Evolutionary conservation across 2,113 vertebrate species (phyloP), one percentile per base, ranked within the genome.

Genomic region (Sclerurus mexicanus): DNA sequence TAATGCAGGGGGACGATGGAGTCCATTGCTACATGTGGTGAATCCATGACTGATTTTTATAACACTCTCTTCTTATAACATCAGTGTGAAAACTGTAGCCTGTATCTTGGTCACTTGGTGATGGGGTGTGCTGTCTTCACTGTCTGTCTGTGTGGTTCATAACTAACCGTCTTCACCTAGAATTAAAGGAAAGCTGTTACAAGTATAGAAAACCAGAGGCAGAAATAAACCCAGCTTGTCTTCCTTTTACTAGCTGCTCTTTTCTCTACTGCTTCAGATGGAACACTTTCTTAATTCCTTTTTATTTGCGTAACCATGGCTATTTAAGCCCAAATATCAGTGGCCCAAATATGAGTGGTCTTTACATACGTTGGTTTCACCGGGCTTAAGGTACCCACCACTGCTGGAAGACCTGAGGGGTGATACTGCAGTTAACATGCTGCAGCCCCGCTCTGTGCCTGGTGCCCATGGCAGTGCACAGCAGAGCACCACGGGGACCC

Each of bases 391-490:
- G 56, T 37, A 40, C 68, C 56, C 9, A 5, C 7, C 1, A 6
- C 20, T 2, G 1, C 17, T 50, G 79, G 77, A 50, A 46, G 50
- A 20, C 11, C 10, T 9, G 46, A 73, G 73, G 11, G n/a, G n/a
- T 3, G 12, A 53, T 37, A 14, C 17, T 39, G 42, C 50, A 4
- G 23, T 24, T 14, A 16, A 2, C 16, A 74, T 63, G 74, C 64
- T 52, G 81, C 63, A 80, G 85, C 58, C 58, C 25, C 0, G 0
- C 85, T 47, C n/a, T 30, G 2, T 30, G 67, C 62, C 9, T 5
- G 50, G 12, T 66, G 37, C 58, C n/a, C 12, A 4, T 0, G 0
- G 60, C 64, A 24, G 60, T 1, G 40, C 1, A 3, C 6, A 16
- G 28, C 23, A 40, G 50, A 58, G 69, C 31, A 4, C 56, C 27